Base-by-base conservation (phyloP, 2,797 vertebrate species). In the Phaenicophaeus curvirostris region DNA sequence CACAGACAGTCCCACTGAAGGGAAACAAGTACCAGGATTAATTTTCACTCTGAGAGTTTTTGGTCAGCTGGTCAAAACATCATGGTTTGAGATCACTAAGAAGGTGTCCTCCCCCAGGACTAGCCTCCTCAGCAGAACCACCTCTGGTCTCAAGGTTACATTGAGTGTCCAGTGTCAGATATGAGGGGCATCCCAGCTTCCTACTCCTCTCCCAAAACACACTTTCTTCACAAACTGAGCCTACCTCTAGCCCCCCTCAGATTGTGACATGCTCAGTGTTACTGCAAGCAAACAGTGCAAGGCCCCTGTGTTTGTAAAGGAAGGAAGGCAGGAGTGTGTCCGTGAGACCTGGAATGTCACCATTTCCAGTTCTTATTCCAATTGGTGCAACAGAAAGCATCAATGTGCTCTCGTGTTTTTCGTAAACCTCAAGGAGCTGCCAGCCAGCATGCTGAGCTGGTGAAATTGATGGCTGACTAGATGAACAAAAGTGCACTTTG, bases 401-500 rank as follows among this genome's bases (percentile, higher is more conserved):
- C 68, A 31, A 11, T 0, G 33, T 87, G 73, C 73, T 80, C 63
- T 91, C 71, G 51, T 42, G 63, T 57, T 85, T 89, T 78, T 55
- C 15, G 13, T 58, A 93, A 86, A 91, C 57, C 80, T 95, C 80
- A 54, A 93, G 83, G 85, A 96, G 74, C 87, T 93, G 94, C 89
- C 93, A 96, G 93, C 77, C 71, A 95, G 17, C 89, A 85, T 0
- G 62, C 89, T 93, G 95, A 91, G 91, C 91, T 90, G 77, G 63
- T 85, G 93, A 93, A 96, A 93, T 88, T 94, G 95, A 96, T 92
- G 91, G 79, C 80, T 91, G 89, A 76, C 91, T 96, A 59, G 67
- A 84, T 33, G 85, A 96, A 76, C 87, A 90, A n/a, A 84, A 86
- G 91, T 93, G 87, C 95, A 94, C 96, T 96, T 96, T 84, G 89